A percentile compares a stretch with the other conserved stretches of the same genome.
Conservation (phyloP, 2,113 vertebrate species). For the Lophura nycthemera region DNA sequence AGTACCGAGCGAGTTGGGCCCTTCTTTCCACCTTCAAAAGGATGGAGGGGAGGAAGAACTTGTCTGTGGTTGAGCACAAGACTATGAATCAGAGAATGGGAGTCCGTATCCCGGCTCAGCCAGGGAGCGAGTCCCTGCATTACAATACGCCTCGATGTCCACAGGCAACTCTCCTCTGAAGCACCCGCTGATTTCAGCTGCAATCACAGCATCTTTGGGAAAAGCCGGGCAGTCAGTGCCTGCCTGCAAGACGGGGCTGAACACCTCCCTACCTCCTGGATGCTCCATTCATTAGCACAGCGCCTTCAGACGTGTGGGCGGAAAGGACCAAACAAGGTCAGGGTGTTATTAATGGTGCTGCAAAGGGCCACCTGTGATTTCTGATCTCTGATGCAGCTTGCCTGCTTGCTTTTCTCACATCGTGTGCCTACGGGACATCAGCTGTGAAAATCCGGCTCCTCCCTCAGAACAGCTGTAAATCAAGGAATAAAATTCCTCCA, state of each 20-base stretch:
- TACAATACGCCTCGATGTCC: constrained; percentile 10
- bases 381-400: not conserved
- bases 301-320: constrained; percentile 36
- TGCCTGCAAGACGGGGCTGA: not conserved
- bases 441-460: not conserved
- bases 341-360: not conserved
- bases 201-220: constrained; percentile 19
- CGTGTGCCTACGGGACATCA: not conserved
- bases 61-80: constrained; percentile 64
- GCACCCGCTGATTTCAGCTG: constrained; percentile 2
- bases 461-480: not conserved
- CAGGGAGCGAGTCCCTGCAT: not conserved
- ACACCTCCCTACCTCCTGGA: constrained; percentile 4
- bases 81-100: constrained; percentile 48
- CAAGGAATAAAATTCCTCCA: not conserved
- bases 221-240: not conserved
- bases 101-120: not conserved
- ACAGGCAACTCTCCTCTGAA: constrained; percentile 28
- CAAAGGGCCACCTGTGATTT: not conserved
- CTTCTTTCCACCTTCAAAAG: constrained; percentile 69
- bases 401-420: not conserved
- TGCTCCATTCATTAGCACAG: constrained; percentile 2
- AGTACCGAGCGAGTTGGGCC: constrained; percentile 31
- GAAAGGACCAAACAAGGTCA: constrained; percentile 45
- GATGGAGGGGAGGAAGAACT: constrained; percentile 65